phyloP scores from a whole-genome alignment of 2,797 vertebrate genomes.

The Lutjanus campechanus region DNA sequence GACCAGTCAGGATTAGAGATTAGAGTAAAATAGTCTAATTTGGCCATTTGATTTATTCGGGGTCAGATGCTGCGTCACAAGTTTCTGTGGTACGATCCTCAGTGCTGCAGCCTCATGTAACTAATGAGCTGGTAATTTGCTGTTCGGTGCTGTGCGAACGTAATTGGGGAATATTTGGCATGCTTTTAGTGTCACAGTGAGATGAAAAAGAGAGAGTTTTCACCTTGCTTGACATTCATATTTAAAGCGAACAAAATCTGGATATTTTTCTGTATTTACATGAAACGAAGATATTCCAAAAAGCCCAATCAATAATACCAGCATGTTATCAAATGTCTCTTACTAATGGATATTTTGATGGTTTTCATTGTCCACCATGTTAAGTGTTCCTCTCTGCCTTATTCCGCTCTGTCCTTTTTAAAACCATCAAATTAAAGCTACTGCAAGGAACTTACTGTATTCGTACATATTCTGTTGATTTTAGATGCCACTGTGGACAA shows the following conservation, averaged over 20 bases:
- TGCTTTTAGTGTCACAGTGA: conserved; percentile 22
- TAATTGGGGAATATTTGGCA: background rate
- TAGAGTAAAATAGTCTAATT: conserved; percentile 40
- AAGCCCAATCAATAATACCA: background rate
- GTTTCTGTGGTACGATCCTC: conserved; percentile 8
- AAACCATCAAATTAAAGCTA: no score
- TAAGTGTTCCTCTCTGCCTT: no score
- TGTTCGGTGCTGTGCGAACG: conserved; percentile 7
- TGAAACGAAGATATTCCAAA: background rate
- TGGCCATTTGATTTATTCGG: conserved; percentile 39
- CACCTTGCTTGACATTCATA: background rate
- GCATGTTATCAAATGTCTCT: background rate
- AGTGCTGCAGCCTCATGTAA: background rate
- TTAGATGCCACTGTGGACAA: no score
- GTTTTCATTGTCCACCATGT: background rate
- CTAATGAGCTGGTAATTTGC: conserved; percentile 21
- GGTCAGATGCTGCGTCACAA: conserved; percentile 13
- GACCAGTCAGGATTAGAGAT: conserved; percentile 48
- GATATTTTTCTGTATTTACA: conserved; percentile 18
- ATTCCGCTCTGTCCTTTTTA: background rate
- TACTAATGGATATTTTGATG: background rate
- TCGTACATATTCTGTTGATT: no score
- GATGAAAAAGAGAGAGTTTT: conserved; percentile 1
- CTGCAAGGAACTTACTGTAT: no score
- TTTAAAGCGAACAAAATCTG: conserved; percentile 5